phyloP scores from a whole-genome alignment of 2,797 vertebrate genomes.

The Limnodromus scolopaceus region DNA sequence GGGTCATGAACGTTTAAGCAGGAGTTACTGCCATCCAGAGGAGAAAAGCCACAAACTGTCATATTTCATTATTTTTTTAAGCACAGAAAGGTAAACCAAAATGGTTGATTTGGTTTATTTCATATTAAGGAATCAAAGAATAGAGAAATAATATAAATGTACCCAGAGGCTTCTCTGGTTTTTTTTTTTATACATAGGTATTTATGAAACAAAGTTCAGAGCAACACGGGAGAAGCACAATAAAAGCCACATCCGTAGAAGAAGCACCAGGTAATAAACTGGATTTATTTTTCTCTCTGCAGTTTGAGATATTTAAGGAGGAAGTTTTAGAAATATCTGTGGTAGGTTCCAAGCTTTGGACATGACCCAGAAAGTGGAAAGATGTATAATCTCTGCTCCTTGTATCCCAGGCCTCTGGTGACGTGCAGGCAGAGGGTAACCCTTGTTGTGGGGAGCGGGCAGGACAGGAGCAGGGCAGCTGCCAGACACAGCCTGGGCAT shows the following conservation, averaged over 20 bases:
- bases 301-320: background rate
- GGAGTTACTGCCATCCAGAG: conserved; percentile 82
- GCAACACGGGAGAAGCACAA: background rate
- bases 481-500: background rate
- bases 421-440: accelerated
- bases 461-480: accelerated
- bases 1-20: conserved; percentile 62
- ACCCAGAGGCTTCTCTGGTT: background rate
- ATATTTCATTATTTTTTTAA: conserved; percentile 17
- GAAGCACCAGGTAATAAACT: background rate
- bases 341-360: background rate
- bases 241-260: background rate
- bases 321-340: background rate
- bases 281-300: background rate
- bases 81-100: conserved; percentile 21
- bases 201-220: background rate
- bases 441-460: accelerated
- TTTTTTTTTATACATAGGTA: background rate
- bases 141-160: background rate
- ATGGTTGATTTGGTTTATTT: background rate
- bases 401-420: accelerated
- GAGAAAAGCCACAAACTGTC: conserved; percentile 64
- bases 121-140: conserved; percentile 31
- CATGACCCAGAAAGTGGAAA: background rate
- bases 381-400: accelerated